These are phyloP conservation scores for Bombyx mori DNA, from an alignment of 1,140 invertebrate genomes.

Conservation along the genomic window ASM3026992v2 NC_085121.1:2367001-2367500, in stretches of 20 bases:
- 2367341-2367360: slow-evolving; percentile 92
- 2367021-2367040: too few species aligned
- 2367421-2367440: slow-evolving; percentile 91
- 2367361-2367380: slow-evolving; percentile 87
- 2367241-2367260: slow-evolving; percentile 85
- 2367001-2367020: too few species aligned
- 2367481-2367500: slow-evolving; percentile 85
- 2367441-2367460: slow-evolving; percentile 86
- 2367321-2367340: slow-evolving; percentile 90
- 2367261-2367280: slow-evolving; percentile 91
- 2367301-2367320: slow-evolving; percentile 94
- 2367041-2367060: too few species aligned
- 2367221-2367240: slow-evolving; percentile 85
- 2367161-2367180: too few species aligned
- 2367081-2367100: too few species aligned
- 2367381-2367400: slow-evolving; percentile 77
- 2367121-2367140: too few species aligned
- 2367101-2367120: too few species aligned
- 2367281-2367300: slow-evolving; percentile 90
- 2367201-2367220: slow-evolving; percentile 90
- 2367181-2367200: slow-evolving; percentile 14
- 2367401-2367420: slow-evolving; percentile 92
- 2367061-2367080: too few species aligned
- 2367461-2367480: slow-evolving; percentile 72
- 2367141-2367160: too few species aligned